phyloP scores from a whole-genome alignment of 2,888 invertebrate species.

The Xestia xanthographa region DNA sequence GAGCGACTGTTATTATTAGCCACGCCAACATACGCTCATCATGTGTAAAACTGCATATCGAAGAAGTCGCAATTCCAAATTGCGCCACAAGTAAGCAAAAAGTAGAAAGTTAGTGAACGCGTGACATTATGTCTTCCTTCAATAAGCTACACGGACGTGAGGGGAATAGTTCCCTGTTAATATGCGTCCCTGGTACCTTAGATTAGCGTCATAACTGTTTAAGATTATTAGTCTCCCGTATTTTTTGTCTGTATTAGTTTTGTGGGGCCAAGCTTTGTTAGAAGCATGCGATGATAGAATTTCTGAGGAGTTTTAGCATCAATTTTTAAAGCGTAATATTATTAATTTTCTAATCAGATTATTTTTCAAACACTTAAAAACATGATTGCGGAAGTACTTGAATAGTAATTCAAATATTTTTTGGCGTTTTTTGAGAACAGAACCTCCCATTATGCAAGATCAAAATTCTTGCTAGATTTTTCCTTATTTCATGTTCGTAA shows the following conservation, averaged over 20 bases:
- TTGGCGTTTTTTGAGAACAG: not conserved
- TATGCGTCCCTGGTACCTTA: slow-evolving; percentile 49
- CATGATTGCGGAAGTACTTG: too few relatives aligned
- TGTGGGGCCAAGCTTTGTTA: slow-evolving; percentile 14
- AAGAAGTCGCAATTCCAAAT: not conserved
- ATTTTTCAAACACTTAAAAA: too few relatives aligned
- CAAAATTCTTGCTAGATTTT: not conserved
- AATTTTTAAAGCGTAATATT: not conserved
- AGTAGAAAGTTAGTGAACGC: slow-evolving; percentile 52
- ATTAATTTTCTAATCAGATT: too few relatives aligned
- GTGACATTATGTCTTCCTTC: slow-evolving; percentile 72
- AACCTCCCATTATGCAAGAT: not conserved
- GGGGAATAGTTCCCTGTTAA: slow-evolving; percentile 63
- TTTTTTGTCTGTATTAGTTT: slow-evolving; percentile 40
- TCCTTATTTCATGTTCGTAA: not conserved
- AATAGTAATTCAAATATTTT: not conserved
- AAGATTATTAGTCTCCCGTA: slow-evolving; percentile 46
- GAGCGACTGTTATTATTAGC: not conserved
- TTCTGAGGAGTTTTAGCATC: not conserved
- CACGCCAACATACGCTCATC: not conserved
- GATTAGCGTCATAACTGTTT: slow-evolving; percentile 59
- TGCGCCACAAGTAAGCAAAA: slow-evolving; percentile 59
- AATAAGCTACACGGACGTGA: slow-evolving; percentile 71
- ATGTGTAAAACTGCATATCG: not conserved
- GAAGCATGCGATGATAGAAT: not conserved